These are phyloP conservation scores for Clanis bilineata DNA, from an alignment of 2,888 invertebrate genomes.

Conservation along the genomic window DNA sequence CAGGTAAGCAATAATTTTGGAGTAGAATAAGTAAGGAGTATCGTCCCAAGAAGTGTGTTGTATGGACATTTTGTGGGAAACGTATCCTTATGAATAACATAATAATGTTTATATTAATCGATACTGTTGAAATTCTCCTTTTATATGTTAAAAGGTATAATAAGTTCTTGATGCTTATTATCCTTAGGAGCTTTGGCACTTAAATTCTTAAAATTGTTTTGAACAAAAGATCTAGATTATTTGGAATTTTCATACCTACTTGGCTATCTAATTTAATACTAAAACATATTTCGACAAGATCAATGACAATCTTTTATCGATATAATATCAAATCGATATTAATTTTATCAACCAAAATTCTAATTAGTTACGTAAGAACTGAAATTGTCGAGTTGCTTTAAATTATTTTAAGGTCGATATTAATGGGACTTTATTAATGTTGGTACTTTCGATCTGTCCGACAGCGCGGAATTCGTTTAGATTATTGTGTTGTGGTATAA, in stretches of 20 bases:
- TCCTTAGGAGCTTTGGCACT: too few species aligned
- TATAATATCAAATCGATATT: not conserved
- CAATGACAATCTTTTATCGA: not conserved
- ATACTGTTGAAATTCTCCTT: too few species aligned
- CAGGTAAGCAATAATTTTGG: not conserved
- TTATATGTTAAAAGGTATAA: too few species aligned
- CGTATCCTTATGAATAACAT: not conserved
- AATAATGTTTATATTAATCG: not conserved
- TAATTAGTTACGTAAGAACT: too few species aligned
- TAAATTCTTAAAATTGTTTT: too few species aligned
- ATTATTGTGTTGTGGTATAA: slow-evolving; percentile 28
- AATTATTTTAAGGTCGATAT: not conserved
- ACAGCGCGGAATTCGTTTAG: slow-evolving; percentile 37
- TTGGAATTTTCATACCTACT: too few species aligned
- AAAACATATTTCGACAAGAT: not conserved
- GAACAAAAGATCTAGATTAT: too few species aligned
- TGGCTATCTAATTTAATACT: not conserved
- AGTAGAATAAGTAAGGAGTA: not conserved
- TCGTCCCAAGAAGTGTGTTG: not conserved
- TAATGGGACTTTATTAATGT: slow-evolving; percentile 29
- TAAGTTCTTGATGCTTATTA: too few species aligned
- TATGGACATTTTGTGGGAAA: not conserved
- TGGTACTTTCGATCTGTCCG: slow-evolving; percentile 35
- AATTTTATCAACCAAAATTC: too few species aligned
- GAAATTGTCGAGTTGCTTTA: too few species aligned